Evolutionary conservation across 2,113 vertebrate genomes (phyloP).

Genomic region (Stercorarius parasiticus): DNA sequence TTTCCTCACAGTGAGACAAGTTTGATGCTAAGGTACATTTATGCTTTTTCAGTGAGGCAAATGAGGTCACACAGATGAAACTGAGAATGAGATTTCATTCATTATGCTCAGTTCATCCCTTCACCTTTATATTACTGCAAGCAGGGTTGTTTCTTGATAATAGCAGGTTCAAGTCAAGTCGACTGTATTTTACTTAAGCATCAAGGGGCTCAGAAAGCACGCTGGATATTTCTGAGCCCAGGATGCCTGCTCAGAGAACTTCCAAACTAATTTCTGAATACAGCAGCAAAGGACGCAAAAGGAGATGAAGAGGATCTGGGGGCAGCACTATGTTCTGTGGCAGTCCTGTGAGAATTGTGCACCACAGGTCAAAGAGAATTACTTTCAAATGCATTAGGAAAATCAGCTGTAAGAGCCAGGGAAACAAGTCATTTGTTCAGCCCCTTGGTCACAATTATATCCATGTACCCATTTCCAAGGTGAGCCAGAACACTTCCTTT

Average conservation of each 20-base stretch:
- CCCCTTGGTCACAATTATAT: background rate
- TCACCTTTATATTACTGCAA: background rate
- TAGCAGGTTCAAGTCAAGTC: background rate
- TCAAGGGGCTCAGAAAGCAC: background rate
- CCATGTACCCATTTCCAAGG: background rate
- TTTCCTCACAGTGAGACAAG: background rate
- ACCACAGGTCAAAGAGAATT: background rate
- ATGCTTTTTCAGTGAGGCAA: background rate
- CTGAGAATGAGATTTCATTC: background rate
- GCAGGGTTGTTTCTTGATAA: background rate
- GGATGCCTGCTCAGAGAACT: background rate
- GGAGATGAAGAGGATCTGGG: background rate
- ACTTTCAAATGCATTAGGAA: background rate
- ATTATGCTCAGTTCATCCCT: background rate
- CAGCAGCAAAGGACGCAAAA: background rate
- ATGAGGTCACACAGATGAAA: background rate
- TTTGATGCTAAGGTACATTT: background rate
- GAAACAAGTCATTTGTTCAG: background rate
- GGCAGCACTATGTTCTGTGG: background rate
- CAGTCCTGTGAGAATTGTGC: background rate
- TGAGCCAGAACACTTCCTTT: background rate
- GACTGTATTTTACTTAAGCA: background rate
- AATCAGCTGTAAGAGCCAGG: background rate
- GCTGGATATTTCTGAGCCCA: background rate
- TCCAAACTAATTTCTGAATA: background rate